A percentile compares a stretch with the other conserved stretches of the same genome.
Conservation (phyloP, 2,797 vertebrate genomes). For the Poecilia gillii region DNA sequence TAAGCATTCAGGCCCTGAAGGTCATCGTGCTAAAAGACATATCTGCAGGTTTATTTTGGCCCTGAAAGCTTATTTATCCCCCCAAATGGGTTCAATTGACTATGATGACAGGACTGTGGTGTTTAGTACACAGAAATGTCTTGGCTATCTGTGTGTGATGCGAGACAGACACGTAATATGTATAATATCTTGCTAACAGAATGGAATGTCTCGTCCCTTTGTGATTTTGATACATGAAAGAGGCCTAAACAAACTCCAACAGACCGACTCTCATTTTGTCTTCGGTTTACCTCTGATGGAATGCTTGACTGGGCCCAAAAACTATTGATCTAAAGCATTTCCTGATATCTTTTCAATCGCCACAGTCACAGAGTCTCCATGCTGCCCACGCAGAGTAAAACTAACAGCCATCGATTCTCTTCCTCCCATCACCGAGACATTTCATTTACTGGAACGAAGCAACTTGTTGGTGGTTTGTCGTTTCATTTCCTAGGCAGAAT, state of each 20-base stretch:
- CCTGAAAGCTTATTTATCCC: constrained; percentile 17
- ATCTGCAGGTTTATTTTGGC: constrained; percentile 28
- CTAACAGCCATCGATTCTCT: constrained; percentile 60
- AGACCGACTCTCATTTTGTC: constrained; percentile 12
- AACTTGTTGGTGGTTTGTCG: constrained; percentile 55
- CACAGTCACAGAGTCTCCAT: constrained; percentile 57
- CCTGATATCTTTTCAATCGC: constrained; percentile 59
- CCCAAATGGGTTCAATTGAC: constrained; percentile 38
- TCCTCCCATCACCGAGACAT: constrained; percentile 46
- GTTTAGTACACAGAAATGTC: constrained; percentile 1
- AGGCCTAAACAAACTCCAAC: constrained; percentile 20
- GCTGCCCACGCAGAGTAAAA: constrained; percentile 46
- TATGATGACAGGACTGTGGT: constrained; percentile 11
- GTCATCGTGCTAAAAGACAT: constrained; percentile 26
- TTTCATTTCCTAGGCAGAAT: constrained; percentile 43
- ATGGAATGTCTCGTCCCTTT: constrained; percentile 15
- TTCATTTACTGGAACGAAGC: constrained; percentile 67
- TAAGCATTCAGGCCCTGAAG: constrained; percentile 21
- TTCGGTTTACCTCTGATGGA: constrained; percentile 36
- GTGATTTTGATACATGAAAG: constrained; percentile 15
- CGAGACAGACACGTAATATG: background rate
- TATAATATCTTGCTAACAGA: constrained; percentile 11
- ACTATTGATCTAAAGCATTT: constrained; percentile 64
- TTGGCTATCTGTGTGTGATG: background rate
- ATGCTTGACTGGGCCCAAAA: constrained; percentile 55